These are phyloP conservation scores for Protomyctophum bolini DNA, from an alignment of 2,113 vertebrate genomes.

Conservation along the genomic window DNA sequence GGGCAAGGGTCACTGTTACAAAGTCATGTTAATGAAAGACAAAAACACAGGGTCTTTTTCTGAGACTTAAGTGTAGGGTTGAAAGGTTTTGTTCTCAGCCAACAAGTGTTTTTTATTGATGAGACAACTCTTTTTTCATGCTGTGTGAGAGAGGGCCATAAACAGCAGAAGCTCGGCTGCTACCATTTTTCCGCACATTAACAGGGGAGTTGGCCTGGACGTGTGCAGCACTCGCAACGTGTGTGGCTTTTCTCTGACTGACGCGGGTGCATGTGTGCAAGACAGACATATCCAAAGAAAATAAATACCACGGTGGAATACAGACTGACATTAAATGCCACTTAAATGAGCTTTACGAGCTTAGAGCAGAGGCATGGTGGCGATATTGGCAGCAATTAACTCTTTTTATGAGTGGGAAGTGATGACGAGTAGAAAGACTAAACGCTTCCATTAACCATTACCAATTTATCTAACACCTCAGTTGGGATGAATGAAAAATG, in stretches of 20 bases:
- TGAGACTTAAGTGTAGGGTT: constrained; percentile 36
- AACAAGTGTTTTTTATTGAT: constrained; percentile 47
- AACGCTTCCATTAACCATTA: constrained; percentile 51
- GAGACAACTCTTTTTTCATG: constrained; percentile 52
- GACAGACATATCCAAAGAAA: constrained; percentile 52
- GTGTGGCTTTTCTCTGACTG: constrained; percentile 70
- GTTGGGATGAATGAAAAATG: constrained; percentile 15
- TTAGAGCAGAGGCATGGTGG: constrained; percentile 36
- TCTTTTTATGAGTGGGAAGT: constrained; percentile 61
- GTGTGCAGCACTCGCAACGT: constrained; percentile 61
- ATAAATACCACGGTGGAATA: constrained; percentile 52
- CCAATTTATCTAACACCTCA: constrained; percentile 32
- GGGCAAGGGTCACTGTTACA: constrained; percentile 26
- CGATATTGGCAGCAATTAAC: constrained; percentile 65
- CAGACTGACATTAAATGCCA: constrained; percentile 54
- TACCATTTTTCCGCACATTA: constrained; percentile 48
- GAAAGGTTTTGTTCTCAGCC: constrained; percentile 48
- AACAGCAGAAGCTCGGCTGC: constrained; percentile 40
- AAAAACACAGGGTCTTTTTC: not conserved
- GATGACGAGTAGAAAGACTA: constrained; percentile 58
- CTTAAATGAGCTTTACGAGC: constrained; percentile 62
- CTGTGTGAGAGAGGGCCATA: constrained; percentile 50
- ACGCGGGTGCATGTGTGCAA: constrained; percentile 35
- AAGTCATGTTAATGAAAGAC: constrained; percentile 33
- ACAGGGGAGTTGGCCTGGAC: constrained; percentile 50